Evolutionary conservation across 2,797 vertebrate species (phyloP), one percentile per base, ranked within the genome.

Genomic region (Lates japonicus): DNA sequence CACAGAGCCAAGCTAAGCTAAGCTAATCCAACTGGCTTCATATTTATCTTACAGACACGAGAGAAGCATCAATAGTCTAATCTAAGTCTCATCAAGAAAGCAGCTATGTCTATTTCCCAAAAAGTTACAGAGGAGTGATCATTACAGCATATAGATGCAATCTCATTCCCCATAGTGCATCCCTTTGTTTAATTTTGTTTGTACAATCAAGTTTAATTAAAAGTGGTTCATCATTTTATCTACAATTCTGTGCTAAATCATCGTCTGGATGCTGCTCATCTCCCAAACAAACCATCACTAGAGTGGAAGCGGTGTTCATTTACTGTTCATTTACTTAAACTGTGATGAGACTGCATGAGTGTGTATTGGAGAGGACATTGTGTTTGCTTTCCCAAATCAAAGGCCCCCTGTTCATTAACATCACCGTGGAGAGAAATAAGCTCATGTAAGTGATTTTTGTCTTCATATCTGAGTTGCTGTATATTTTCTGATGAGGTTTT

Each of bases 321-420:
- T 48, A 35, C 60, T 20, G 37, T 74, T 64, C 37, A 70, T 74
- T 69, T 80, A 52, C 33, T 64, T 33, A 10, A 75, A 37, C 2
- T 0, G 1, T 65, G 69, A 68, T 74, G 51, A 61, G 48, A 48
- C 9, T 14, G 4, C 13, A 13, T 11, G 41, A 42, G 3, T n/a
- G 61, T 52, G 10, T 37, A 7, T 25, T 42, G 10, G 54, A 57
- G 61, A 64, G 29, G 14, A 74, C 16, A n/a, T n/a, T 37, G 49
- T 31, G 54, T 72, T 81, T 68, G 41, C 41, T 57, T 55, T 61
- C 41, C 66, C 17, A 39, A 70, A 70, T 77, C 59, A 68, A 63
- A 75, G 9, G 10, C 7, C 3, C 1, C 2, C 1, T 51, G 70
- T 79, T 78, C 14, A 58, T 73, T 42, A 73, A 41, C 35, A 49